Conservation (phyloP, 2,888 invertebrate species). For the Acronicta alni region DNA sequence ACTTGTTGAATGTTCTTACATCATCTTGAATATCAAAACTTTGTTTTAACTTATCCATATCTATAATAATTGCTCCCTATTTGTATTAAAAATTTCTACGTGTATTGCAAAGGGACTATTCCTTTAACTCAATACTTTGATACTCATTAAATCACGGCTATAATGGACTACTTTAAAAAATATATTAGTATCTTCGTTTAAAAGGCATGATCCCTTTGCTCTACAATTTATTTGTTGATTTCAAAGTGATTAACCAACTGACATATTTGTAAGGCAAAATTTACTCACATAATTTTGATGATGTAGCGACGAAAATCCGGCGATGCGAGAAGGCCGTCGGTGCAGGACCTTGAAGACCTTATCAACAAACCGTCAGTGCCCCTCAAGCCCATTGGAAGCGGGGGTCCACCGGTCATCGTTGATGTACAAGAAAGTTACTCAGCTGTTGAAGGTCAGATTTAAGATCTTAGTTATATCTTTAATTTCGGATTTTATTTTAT, state of each 20-base stretch:
- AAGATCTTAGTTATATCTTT: background rate
- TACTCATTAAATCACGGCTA: background rate
- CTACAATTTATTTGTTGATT: constrained; percentile 52
- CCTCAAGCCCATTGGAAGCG: constrained; percentile 93
- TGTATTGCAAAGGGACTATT: constrained; percentile 20
- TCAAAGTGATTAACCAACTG: constrained; percentile 72
- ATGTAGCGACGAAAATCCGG: constrained; percentile 95
- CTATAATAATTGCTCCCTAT: constrained; percentile 25
- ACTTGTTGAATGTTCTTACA: constrained; percentile 20
- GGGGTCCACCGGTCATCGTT: constrained; percentile 96
- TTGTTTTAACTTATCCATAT: constrained; percentile 30
- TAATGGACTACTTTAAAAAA: background rate
- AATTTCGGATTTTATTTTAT: background rate
- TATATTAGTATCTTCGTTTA: background rate
- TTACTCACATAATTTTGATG: constrained; percentile 62
- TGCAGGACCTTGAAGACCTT: constrained; percentile 96
- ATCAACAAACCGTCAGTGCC: constrained; percentile 98
- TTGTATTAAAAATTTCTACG: constrained; percentile 10
- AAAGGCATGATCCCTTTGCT: constrained; percentile 23
- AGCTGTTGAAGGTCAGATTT: constrained; percentile 95
- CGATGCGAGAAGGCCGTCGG: constrained; percentile 96
- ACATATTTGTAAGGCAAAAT: constrained; percentile 11
- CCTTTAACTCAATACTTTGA: background rate
- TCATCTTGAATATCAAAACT: constrained; percentile 9
- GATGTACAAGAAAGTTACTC: constrained; percentile 98